These are phyloP conservation scores for Parnassius apollo DNA, from an alignment of 2,888 invertebrate genomes.

Conservation along the genomic window DNA sequence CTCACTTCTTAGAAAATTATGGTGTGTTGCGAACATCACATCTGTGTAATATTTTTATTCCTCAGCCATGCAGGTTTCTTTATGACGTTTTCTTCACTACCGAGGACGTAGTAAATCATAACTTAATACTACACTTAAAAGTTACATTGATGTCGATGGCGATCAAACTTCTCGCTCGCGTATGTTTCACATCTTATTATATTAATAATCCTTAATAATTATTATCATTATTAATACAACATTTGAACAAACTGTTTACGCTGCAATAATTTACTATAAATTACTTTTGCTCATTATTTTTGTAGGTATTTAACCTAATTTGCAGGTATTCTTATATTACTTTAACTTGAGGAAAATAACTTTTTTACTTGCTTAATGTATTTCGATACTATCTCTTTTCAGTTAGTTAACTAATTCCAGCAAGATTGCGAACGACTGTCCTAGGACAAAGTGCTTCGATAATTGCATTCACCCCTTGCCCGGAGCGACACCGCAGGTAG, in stretches of 20 bases:
- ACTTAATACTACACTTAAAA: too few relatives aligned
- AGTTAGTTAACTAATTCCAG: slow-evolving; percentile 12
- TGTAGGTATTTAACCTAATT: too few relatives aligned
- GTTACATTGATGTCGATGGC: too few relatives aligned
- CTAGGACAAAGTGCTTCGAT: slow-evolving; percentile 52
- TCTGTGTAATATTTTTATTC: background rate
- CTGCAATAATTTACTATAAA: slow-evolving; percentile 19
- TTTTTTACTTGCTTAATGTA: too few relatives aligned
- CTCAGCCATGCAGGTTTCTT: too few relatives aligned
- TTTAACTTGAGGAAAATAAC: too few relatives aligned
- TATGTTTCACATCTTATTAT: background rate
- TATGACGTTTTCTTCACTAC: too few relatives aligned
- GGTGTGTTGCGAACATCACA: too few relatives aligned
- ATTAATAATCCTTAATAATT: background rate
- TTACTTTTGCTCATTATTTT: slow-evolving; percentile 13
- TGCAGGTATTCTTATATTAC: too few relatives aligned
- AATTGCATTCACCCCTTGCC: slow-evolving; percentile 55
- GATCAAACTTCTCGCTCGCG: too few relatives aligned
- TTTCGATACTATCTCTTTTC: background rate
- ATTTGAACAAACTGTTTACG: slow-evolving; percentile 18
- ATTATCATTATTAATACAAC: background rate
- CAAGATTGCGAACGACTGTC: slow-evolving; percentile 7
- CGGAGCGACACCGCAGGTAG: slow-evolving; percentile 34
- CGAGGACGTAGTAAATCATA: too few relatives aligned
- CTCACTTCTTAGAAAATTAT: too few relatives aligned